These are phyloP conservation scores for Drosophila repleta DNA, from an alignment of 1,140 invertebrate species.

Conservation along the genomic window DNA sequence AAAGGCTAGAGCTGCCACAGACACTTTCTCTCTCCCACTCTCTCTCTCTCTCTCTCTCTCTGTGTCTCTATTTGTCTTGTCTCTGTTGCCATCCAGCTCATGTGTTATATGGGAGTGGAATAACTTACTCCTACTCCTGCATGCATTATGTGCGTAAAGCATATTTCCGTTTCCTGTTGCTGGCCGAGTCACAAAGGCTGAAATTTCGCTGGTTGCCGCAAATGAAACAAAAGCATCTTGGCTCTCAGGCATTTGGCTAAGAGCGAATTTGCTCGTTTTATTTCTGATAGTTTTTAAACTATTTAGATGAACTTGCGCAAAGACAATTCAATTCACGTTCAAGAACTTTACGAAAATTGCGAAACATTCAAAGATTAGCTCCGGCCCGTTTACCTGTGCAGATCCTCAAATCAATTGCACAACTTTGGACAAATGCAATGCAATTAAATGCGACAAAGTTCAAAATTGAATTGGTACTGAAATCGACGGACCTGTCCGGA, in stretches of 20 bases:
- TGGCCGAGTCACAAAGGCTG: conserved; percentile 57
- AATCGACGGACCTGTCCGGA: conserved; percentile 42
- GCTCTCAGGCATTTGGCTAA: conserved; percentile 9
- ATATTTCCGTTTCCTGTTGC: conserved; percentile 49
- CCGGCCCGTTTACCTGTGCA: conserved; percentile 52
- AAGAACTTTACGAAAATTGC: conserved; percentile 18
- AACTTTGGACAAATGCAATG: conserved; percentile 69
- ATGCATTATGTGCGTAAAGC: conserved; percentile 51
- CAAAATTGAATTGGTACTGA: conserved; percentile 71
- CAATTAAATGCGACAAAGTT: conserved; percentile 81
- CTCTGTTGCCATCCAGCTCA: neutral
- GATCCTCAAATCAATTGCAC: conserved; percentile 69
- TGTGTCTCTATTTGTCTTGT: neutral
- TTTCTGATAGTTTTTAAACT: conserved; percentile 9
- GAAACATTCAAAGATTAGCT: conserved; percentile 37
- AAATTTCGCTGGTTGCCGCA: conserved; percentile 24
- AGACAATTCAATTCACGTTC: conserved; percentile 38
- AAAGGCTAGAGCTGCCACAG: conserved; percentile 26
- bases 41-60: neutral
- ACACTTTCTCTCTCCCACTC: neutral
- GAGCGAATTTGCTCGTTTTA: neutral
- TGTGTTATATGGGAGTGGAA: neutral
- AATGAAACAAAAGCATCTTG: conserved; percentile 31
- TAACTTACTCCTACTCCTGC: conserved; percentile 1
- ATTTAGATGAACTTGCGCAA: conserved; percentile 36